Percentiles rank a stretch among this genome's conserved stretches.
Evolutionary conservation across 2,797 vertebrate species (phyloP).

Genomic region (Anguilla obscura): DNA sequence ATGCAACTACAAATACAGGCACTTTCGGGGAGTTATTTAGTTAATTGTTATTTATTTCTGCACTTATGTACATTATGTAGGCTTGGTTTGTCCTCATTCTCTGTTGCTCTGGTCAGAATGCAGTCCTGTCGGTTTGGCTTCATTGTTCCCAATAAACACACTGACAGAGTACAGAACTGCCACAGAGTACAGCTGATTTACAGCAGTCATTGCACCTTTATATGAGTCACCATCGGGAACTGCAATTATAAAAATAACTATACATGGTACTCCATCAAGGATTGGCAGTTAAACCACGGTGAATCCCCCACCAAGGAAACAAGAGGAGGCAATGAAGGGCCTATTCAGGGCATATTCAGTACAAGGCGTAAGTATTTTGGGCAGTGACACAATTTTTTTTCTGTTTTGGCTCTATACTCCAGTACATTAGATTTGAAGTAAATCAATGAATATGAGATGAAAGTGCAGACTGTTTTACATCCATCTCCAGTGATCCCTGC

Average conservation of each 20-base stretch:
- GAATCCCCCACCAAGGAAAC: background rate
- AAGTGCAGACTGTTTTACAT: too few relatives aligned
- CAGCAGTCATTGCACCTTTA: background rate
- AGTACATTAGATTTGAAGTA: too few relatives aligned
- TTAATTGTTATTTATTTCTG: background rate
- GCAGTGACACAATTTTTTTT: too few relatives aligned
- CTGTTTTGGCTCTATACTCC: too few relatives aligned
- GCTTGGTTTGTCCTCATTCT: background rate
- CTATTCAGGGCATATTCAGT: background rate
- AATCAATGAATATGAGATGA: too few relatives aligned
- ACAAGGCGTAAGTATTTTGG: background rate
- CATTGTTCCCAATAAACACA: background rate
- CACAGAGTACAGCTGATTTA: background rate
- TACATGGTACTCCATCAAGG: background rate
- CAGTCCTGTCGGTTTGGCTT: background rate
- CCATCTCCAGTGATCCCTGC: too few relatives aligned
- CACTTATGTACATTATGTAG: background rate
- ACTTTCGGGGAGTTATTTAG: background rate
- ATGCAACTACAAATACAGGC: background rate
- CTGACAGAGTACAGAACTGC: background rate
- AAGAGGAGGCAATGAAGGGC: background rate
- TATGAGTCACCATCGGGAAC: background rate
- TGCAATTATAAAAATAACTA: background rate
- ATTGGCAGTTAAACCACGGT: background rate
- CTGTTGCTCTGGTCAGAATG: background rate